Conservation (phyloP, 2,113 vertebrate species). For the Macrotis lagotis region DNA sequence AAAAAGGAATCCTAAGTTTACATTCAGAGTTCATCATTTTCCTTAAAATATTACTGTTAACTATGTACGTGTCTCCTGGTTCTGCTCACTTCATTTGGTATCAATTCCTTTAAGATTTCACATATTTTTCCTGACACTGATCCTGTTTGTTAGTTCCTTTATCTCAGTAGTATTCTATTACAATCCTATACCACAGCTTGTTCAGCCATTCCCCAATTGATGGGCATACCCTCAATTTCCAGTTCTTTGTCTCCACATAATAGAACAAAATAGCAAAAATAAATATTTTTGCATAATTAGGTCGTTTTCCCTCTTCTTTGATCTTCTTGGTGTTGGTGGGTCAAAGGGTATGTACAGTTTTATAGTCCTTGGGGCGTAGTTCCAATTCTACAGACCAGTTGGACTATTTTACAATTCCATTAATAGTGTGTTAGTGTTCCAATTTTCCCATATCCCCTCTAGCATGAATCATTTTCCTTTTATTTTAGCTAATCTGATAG, state of each 20-base stretch:
- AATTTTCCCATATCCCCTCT: neutral
- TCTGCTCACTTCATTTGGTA: neutral
- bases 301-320: neutral
- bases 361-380: neutral
- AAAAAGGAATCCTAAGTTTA: neutral
- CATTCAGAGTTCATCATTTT: neutral
- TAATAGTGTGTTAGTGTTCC: neutral
- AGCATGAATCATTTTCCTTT: neutral
- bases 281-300: neutral
- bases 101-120: neutral
- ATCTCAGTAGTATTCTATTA: neutral
- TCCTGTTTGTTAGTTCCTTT: neutral
- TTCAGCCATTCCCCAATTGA: neutral
- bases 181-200: neutral
- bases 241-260: neutral
- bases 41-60: neutral
- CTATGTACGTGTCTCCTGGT: neutral
- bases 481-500: neutral
- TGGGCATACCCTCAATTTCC: neutral
- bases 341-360: neutral
- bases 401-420: neutral
- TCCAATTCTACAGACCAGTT: neutral
- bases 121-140: neutral
- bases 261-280: neutral
- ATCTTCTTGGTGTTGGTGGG: neutral